Evolutionary conservation across 2,888 invertebrate species (phyloP).

Genomic region (Ommatoiulus sabulosus): DNA sequence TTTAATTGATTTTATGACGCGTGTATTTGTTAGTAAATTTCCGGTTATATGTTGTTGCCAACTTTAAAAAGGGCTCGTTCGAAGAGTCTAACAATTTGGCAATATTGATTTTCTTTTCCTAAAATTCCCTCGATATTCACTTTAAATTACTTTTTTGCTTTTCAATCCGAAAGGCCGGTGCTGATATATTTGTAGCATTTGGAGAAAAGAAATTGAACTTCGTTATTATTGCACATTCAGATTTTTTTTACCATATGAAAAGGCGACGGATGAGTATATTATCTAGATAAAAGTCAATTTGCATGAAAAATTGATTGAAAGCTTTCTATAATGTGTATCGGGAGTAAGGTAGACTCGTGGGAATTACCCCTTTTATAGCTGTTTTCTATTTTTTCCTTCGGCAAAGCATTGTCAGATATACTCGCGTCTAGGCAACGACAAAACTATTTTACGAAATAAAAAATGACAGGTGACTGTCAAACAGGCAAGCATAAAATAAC

Average conservation of each 20-base stretch:
- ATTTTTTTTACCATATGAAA: constrained; percentile 1
- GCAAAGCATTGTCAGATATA: background rate
- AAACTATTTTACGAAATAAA: background rate
- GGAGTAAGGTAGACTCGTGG: background rate
- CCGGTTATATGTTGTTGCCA: background rate
- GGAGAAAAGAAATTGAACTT: constrained; percentile 31
- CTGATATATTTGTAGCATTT: constrained; percentile 5
- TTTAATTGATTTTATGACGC: background rate
- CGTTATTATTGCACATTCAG: background rate
- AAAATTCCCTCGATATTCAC: constrained; percentile 16
- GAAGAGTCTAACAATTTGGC: background rate
- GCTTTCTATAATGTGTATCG: constrained; percentile 9
- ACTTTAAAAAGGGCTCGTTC: background rate
- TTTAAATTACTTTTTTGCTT: constrained; percentile 36
- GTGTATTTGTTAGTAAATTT: background rate
- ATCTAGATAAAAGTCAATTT: constrained; percentile 31
- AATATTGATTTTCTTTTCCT: constrained; percentile 19
- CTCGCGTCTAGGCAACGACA: background rate
- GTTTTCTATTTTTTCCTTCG: background rate
- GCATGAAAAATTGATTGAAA: constrained; percentile 31
- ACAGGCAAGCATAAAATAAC: background rate
- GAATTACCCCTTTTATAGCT: background rate
- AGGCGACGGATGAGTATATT: constrained; percentile 36
- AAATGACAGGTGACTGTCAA: constrained; percentile 31
- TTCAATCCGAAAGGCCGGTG: background rate